A percentile compares a stretch with the other conserved stretches of the same genome.
Evolutionary conservation across 2,797 vertebrate species (phyloP).

Genomic region (Echiichthys vipera): DNA sequence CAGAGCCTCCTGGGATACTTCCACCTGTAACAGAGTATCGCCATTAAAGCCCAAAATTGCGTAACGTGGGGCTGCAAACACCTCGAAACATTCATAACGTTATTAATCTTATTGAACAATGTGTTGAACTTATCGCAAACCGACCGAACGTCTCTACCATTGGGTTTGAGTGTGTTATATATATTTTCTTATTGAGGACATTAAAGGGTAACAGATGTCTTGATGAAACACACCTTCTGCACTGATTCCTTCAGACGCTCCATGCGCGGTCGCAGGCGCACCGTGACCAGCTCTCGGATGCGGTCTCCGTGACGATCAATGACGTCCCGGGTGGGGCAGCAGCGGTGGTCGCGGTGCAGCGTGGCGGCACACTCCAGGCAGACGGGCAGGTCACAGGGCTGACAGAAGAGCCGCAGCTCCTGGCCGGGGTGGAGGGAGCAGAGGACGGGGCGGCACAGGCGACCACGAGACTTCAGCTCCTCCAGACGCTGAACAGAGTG

Average conservation of each 20-base stretch:
- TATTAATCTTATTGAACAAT: too few species aligned
- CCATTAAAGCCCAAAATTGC: too few species aligned
- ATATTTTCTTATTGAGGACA: too few species aligned
- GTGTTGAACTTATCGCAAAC: too few species aligned
- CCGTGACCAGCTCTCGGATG: slow-evolving; percentile 84
- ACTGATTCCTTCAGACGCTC: slow-evolving; percentile 82
- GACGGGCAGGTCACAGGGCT: slow-evolving; percentile 88
- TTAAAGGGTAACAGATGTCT: too few species aligned
- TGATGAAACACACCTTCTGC: slow-evolving; percentile 60
- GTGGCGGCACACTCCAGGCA: slow-evolving; percentile 88
- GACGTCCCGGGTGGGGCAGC: slow-evolving; percentile 76
- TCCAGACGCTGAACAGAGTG: slow-evolving; percentile 84
- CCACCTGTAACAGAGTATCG: slow-evolving; percentile 68
- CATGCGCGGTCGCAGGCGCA: slow-evolving; percentile 81
- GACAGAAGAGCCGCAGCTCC: slow-evolving; percentile 92
- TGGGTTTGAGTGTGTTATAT: too few species aligned
- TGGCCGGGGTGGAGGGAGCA: slow-evolving; percentile 88
- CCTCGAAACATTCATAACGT: too few species aligned
- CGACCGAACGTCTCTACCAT: too few species aligned
- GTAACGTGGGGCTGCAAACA: too few species aligned
- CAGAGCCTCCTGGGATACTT: slow-evolving; percentile 75
- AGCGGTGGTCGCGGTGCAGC: slow-evolving; percentile 88
- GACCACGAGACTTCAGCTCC: slow-evolving; percentile 83
- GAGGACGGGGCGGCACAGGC: slow-evolving; percentile 82
- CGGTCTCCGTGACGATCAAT: slow-evolving; percentile 85